Evolutionary conservation across 2,888 invertebrate genomes (phyloP).

Genomic region (Philopedon plagiatum): DNA sequence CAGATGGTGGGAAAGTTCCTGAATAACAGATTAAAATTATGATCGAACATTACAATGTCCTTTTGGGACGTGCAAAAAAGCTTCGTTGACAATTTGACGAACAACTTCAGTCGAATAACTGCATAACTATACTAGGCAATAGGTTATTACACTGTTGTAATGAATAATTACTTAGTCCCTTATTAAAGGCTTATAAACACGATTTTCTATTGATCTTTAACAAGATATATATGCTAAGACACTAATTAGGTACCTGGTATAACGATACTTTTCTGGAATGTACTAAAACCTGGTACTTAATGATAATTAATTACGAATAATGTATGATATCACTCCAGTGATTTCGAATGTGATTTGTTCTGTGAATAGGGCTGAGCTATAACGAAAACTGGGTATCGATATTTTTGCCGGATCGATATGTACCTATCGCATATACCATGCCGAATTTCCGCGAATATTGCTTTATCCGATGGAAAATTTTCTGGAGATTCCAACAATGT

Average conservation of each 20-base stretch:
- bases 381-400: not conserved
- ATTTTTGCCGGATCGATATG: not conserved
- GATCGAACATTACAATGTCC: no score
- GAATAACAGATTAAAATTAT: no score
- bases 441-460: no score
- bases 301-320: constrained; percentile 1
- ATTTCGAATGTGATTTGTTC: not conserved
- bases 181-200: not conserved
- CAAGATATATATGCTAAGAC: not conserved
- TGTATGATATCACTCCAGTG: constrained; percentile 3
- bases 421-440: no score
- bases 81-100: no score
- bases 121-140: no score
- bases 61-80: no score
- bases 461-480: no score
- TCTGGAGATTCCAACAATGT: no score
- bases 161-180: not conserved
- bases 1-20: no score
- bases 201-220: not conserved
- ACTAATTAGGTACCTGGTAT: not conserved
- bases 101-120: no score
- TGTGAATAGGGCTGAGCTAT: no score
- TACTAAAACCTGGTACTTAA: constrained; percentile 11
- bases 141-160: not conserved
- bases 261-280: constrained; percentile 25